A percentile compares a stretch with the other conserved stretches of the same genome.
Conservation (phyloP, 2,113 vertebrate species). For the Axis porcinus region DNA sequence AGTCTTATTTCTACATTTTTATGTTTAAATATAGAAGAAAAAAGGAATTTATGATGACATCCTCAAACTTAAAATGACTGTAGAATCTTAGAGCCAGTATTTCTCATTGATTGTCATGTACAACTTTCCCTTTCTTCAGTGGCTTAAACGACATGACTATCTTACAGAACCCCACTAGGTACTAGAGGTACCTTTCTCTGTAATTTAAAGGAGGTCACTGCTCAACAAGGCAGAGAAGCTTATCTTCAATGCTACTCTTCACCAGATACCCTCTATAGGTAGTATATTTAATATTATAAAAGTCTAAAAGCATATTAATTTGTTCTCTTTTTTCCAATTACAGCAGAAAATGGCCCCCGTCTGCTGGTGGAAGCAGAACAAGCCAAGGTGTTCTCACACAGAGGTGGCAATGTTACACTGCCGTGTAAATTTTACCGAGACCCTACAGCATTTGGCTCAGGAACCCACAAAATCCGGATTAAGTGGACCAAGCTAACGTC, state of each 20-base stretch:
- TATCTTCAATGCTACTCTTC: background rate
- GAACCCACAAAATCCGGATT: conserved; percentile 84
- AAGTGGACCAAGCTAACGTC: conserved; percentile 94
- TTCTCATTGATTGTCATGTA: background rate
- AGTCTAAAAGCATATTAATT: background rate
- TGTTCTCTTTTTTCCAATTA: conserved; percentile 36
- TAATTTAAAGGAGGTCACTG: background rate
- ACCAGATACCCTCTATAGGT: background rate
- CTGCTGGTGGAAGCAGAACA: conserved; percentile 90
- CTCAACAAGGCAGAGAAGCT: background rate
- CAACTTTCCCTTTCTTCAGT: background rate
- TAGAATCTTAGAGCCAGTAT: background rate
- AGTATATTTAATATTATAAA: background rate
- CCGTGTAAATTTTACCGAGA: conserved; percentile 86
- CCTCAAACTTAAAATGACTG: background rate
- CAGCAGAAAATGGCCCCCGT: conserved; percentile 86
- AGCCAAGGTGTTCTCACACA: conserved; percentile 82
- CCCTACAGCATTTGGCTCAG: conserved; percentile 75
- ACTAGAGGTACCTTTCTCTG: background rate
- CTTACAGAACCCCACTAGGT: background rate
- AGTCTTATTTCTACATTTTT: background rate
- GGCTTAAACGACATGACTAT: background rate
- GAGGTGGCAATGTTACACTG: conserved; percentile 90
- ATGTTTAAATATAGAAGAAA: conserved; percentile 27
- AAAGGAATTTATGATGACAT: background rate